These are phyloP conservation scores for Leptinotarsa haldemani DNA, from an alignment of 2,888 invertebrate species.

Conservation along the genomic window DNA sequence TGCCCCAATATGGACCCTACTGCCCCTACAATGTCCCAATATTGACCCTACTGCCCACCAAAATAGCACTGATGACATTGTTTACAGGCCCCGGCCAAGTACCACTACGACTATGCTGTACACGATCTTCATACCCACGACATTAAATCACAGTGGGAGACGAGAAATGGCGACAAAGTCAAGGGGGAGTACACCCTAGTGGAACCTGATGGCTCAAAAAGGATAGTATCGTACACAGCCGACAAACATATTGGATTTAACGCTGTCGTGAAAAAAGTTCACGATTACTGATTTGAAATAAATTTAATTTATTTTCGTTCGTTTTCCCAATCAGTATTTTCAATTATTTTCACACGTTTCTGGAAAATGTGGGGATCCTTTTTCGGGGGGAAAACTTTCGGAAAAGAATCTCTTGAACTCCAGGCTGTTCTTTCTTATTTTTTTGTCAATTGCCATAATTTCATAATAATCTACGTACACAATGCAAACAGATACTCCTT, in stretches of 20 bases:
- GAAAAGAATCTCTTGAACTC: conserved; percentile 5
- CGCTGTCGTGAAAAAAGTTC: conserved; percentile 61
- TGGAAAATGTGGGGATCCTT: background rate
- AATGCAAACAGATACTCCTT: conserved; percentile 46
- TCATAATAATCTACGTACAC: conserved; percentile 18
- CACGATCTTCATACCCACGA: conserved; percentile 67
- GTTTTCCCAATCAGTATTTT: conserved; percentile 39
- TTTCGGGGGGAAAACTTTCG: background rate
- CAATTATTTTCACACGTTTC: background rate
- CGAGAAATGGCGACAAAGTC: conserved; percentile 65
- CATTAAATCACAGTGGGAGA: conserved; percentile 66
- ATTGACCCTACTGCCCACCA: too few relatives aligned
- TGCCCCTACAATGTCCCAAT: too few relatives aligned
- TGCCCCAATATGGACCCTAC: too few relatives aligned
- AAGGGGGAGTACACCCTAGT: conserved; percentile 65
- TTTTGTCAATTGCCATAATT: conserved; percentile 36
- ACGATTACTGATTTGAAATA: conserved; percentile 48
- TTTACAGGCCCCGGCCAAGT: conserved; percentile 63
- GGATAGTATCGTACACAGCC: conserved; percentile 63
- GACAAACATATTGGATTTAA: conserved; percentile 64
- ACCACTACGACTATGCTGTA: conserved; percentile 66
- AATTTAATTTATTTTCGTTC: conserved; percentile 33
- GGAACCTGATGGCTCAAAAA: conserved; percentile 63
- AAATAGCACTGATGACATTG: background rate
- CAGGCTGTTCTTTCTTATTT: conserved; percentile 15